Evolutionary conservation across 2,888 invertebrate genomes (phyloP), one percentile per base, ranked within the genome.

Genomic region (Drosophila mimetica): DNA sequence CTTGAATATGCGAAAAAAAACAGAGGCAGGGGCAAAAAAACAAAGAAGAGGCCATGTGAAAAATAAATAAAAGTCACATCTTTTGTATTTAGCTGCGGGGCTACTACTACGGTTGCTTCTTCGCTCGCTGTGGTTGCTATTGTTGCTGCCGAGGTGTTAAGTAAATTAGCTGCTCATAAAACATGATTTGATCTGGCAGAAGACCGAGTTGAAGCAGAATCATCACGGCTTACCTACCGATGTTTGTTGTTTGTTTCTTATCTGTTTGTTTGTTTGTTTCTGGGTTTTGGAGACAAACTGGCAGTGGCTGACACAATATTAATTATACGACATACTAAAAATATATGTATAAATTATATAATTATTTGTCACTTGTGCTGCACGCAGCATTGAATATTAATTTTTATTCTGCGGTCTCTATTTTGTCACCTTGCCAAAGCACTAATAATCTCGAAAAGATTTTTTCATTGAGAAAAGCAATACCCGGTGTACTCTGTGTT

Each of bases 161-260:
- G 88, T 86, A 88, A 86, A 88, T 86, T 86, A 86, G 88, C 81
- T 81, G 86, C 88, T 81, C 86, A 88, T 86, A 88, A 85, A 88
- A 83, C 69, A 88, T 81, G 74, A 87, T 85, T 86, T 86, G 79
- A 73, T 63, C 84, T 84, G 81, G 80, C 79, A 74, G 67, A 34
- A 76, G 79, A 70, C 63, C 63, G 65, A 69, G 65, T 42, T 36
- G 60, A 66, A 71, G 57, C 77, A 71, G 63, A 57, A 66, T 61
- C 80, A 61, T 42, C 71, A n/a, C n/a, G 63, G 55, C 75, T 47
- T 36, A 30, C 34, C 65, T 64, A 14, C 73, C 57, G 48, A 71
- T 72, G 55, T 71, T 58, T 75, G 73, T 69, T 51, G 72, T 64
- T 46, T 73, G 67, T 44, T 69, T 7, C 14, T 36, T 16, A n/a